Percentiles rank a stretch among this genome's conserved stretches.
These are phyloP conservation scores for Seladonia tumulorum DNA, from an alignment of 2,888 invertebrate genomes.

Conservation along the genomic window DNA sequence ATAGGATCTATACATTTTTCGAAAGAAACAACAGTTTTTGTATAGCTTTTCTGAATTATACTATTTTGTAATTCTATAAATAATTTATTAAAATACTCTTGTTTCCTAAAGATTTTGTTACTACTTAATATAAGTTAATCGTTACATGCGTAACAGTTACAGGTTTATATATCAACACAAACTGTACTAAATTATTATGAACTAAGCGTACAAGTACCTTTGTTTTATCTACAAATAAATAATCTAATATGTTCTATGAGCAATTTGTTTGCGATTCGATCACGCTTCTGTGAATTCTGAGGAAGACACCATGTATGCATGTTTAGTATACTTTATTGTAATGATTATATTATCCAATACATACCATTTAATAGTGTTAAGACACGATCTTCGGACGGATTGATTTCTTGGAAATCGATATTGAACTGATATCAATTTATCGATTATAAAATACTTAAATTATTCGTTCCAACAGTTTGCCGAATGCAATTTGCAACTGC, in stretches of 20 bases:
- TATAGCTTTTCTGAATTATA: conserved; percentile 8
- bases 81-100: conserved; percentile 41
- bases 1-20: conserved; percentile 6
- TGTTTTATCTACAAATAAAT: conserved; percentile 24
- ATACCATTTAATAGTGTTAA: conserved; percentile 47
- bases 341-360: conserved; percentile 50
- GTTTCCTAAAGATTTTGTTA: not conserved
- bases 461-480: conserved; percentile 6
- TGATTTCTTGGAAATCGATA: conserved; percentile 43
- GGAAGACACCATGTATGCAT: conserved; percentile 18
- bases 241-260: conserved; percentile 21
- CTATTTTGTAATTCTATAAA: conserved; percentile 30
- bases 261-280: conserved; percentile 13
- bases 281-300: not conserved
- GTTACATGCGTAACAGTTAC: conserved; percentile 2
- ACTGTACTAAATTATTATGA: conserved; percentile 25
- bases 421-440: conserved; percentile 23
- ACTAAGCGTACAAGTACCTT: conserved; percentile 23
- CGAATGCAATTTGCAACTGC: not conserved
- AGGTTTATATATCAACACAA: conserved; percentile 26
- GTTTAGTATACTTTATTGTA: conserved; percentile 52
- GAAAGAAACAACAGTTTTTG: conserved; percentile 16
- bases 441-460: conserved; percentile 19
- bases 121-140: conserved; percentile 18
- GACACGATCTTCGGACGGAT: conserved; percentile 59